Evolutionary conservation across 2,113 vertebrate species (phyloP).

Genomic region (Peromyscus maniculatus): DNA sequence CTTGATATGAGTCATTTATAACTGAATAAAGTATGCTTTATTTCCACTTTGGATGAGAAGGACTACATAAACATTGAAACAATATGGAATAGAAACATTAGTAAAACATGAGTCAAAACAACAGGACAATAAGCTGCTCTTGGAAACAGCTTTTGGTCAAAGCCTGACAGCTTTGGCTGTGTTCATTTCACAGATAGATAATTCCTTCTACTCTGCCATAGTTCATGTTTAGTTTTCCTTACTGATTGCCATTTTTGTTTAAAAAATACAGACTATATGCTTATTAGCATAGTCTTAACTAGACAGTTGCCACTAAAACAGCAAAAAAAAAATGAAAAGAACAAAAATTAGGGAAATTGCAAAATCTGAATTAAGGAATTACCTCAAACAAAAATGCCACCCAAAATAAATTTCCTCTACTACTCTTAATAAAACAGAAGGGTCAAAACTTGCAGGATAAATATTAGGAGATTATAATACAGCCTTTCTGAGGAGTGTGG

Average conservation of each 20-base stretch:
- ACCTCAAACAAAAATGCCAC: not conserved
- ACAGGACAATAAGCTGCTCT: not conserved
- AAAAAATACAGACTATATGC: not conserved
- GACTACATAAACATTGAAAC: not conserved
- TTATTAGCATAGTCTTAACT: not conserved
- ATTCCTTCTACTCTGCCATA: not conserved
- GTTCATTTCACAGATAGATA: not conserved
- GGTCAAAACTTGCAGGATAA: not conserved
- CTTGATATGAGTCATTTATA: not conserved
- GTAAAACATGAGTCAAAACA: not conserved
- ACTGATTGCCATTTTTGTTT: not conserved
- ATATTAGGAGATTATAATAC: not conserved
- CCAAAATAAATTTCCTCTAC: not conserved
- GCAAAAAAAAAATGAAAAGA: not conserved
- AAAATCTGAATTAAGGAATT: not conserved
- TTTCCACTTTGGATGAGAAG: not conserved
- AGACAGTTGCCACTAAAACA: not conserved
- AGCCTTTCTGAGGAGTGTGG: not conserved
- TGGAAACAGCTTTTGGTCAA: not conserved
- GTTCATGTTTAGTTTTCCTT: not conserved
- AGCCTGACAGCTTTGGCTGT: not conserved
- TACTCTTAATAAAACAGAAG: not conserved
- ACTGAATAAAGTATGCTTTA: not conserved
- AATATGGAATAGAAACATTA: not conserved
- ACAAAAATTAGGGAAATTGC: not conserved